phyloP scores from a whole-genome alignment of 1,140 invertebrate genomes.

The Coboldia fuscipes region DNA sequence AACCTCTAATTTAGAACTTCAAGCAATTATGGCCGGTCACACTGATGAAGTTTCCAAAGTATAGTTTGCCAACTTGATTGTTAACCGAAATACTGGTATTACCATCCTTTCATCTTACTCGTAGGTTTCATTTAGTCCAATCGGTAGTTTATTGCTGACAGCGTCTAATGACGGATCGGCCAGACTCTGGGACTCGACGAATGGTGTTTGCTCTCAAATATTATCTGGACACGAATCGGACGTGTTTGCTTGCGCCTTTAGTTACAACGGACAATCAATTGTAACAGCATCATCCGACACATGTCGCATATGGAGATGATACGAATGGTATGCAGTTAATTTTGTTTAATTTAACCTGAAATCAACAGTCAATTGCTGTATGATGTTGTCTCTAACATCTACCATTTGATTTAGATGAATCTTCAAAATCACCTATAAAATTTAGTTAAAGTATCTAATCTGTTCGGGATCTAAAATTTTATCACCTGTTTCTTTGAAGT shows the following conservation, averaged over 20 bases:
- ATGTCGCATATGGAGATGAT: conserved; percentile 47
- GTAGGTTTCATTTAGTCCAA: conserved; percentile 57
- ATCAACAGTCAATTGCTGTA: neutral
- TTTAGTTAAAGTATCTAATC: neutral
- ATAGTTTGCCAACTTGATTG: neutral
- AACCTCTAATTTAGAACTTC: conserved; percentile 28
- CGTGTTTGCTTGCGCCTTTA: conserved; percentile 60
- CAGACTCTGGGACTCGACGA: conserved; percentile 47
- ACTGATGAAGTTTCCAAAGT: conserved; percentile 56
- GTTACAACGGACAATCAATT: conserved; percentile 47
- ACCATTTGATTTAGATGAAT: neutral
- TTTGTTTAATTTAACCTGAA: conserved; percentile 3
- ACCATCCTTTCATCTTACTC: neutral
- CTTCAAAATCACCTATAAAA: neutral
- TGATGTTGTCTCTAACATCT: neutral
- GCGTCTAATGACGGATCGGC: conserved; percentile 52
- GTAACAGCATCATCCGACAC: conserved; percentile 55
- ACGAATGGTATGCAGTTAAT: conserved; percentile 33
- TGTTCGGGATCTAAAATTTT: neutral
- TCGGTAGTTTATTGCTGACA: conserved; percentile 43
- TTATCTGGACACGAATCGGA: conserved; percentile 51
- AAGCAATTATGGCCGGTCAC: conserved; percentile 43
- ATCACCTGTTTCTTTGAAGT: neutral
- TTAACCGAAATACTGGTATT: neutral
- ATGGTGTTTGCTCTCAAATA: conserved; percentile 42